Evolutionary conservation across 2,113 vertebrate genomes (phyloP).

Genomic region (Equus quagga): DNA sequence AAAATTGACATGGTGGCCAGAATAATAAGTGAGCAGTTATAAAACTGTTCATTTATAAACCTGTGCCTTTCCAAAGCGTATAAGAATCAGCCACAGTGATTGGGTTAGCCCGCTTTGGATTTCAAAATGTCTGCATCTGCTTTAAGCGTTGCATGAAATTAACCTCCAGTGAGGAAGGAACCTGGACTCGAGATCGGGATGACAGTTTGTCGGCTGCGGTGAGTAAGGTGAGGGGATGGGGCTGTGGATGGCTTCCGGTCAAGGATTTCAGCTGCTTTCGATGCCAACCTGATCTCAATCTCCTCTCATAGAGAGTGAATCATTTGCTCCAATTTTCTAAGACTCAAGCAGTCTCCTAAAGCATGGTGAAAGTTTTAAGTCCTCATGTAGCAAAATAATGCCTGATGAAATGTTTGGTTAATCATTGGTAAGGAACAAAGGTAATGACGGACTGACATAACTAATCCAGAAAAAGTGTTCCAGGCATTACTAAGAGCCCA

Average conservation of each 20-base stretch:
- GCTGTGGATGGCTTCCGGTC: fast-evolving
- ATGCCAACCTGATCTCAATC: not conserved
- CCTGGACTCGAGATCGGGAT: fast-evolving
- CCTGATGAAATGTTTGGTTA: too few relatives aligned
- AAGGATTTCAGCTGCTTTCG: not conserved
- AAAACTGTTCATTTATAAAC: not conserved
- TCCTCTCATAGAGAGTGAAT: not conserved
- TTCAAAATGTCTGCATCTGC: not conserved
- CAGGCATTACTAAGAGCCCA: too few relatives aligned
- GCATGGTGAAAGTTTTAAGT: not conserved
- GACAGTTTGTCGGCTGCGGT: fast-evolving
- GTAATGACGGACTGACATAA: fast-evolving
- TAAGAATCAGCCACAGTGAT: not conserved
- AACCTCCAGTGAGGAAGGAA: not conserved
- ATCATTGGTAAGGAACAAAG: not conserved
- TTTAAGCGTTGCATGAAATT: fast-evolving
- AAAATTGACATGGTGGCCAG: not conserved
- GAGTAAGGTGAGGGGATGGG: fast-evolving
- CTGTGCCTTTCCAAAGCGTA: not conserved
- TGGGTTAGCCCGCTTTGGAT: not conserved
- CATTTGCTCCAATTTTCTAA: not conserved
- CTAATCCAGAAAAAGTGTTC: not conserved
- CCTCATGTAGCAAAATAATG: not conserved
- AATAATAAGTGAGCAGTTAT: not conserved
- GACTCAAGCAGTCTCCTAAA: not conserved